Base-by-base conservation (phyloP, 2,888 invertebrate species). In the Orchesella flavescens region DNA sequence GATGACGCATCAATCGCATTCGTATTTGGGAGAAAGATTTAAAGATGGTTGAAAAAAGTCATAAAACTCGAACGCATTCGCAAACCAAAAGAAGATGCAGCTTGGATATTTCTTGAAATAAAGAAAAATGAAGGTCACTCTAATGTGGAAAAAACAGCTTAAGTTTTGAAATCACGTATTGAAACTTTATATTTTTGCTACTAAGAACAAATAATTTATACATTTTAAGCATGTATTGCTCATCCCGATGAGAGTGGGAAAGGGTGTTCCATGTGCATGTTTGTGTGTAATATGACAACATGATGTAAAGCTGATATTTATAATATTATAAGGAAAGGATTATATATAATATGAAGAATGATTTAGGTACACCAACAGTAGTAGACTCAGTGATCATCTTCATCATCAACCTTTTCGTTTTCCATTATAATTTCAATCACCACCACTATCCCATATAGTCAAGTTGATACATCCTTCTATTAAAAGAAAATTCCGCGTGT, bases 371-470 rank as follows among this genome's bases (percentile, higher is more conserved):
- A 57, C 5, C 19, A 57, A 19, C 57, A 57, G 57, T 57, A 19
- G 57, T 17, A 9, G 19, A 57, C 57, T 10, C 17, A 53, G 4
- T n/a, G n/a, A 53, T n/a, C 53, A 57, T 57, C 57, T 17, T 57
- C 57, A 57, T 57, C 57, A 57, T 57, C 57, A 53, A 13, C 53
- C n/a, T n/a, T 17, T 57, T 57, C 19, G n/a, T 57, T 57, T 57
- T 57, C 19, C 57, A 57, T 57, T 57, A 57, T 19, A 57, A 57
- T 57, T 57, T 19, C 57, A 17, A n/a, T 17, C 57, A 57, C 15
- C 57, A 57, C 19, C 34, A 34, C 34, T 34, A 34, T 34, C 34
- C 34, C 34, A 34, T 34, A 34, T n/a, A n/a, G n/a, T n/a, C n/a
- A n/a, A n/a, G n/a, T n/a, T n/a, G n/a, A n/a, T 34, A 57, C 19